Percentiles rank a stretch among this genome's conserved stretches.
These are phyloP conservation scores for Luidia sarsii DNA, from an alignment of 53 echinoderm and acorn worm species.

Conservation along the genomic window DNA sequence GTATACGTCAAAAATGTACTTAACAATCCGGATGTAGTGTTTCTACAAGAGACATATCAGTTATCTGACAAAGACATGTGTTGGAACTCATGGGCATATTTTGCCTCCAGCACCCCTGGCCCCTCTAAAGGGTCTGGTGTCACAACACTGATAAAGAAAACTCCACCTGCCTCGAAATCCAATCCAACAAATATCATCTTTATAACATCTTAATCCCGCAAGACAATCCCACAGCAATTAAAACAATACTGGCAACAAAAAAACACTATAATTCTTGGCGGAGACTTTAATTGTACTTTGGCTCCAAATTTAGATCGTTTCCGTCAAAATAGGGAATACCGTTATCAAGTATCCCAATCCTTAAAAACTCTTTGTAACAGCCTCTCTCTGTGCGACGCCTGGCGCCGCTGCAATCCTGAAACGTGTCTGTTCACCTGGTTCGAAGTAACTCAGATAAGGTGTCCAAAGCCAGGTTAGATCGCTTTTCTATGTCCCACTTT, in stretches of 20 bases:
- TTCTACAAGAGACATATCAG: not conserved
- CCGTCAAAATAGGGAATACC: not conserved
- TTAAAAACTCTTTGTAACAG: not conserved
- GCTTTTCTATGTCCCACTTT: constrained; percentile 1
- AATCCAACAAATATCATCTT: not conserved
- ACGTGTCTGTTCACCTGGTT: not conserved
- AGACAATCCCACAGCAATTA: not conserved
- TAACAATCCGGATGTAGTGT: not conserved
- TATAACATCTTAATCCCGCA: constrained; percentile 25
- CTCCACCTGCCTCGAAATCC: not conserved
- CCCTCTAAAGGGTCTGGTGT: not conserved
- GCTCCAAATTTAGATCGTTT: not conserved
- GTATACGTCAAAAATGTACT: not conserved
- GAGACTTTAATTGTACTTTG: not conserved
- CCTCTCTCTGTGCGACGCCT: not conserved
- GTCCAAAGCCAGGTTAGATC: constrained; percentile 23
- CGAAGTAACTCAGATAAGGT: not conserved
- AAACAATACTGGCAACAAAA: not conserved
- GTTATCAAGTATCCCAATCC: not conserved
- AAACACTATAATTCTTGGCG: not conserved
- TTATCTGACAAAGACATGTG: not conserved
- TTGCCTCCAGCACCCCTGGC: not conserved
- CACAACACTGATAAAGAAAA: constrained; percentile 17
- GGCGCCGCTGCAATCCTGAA: constrained; percentile 3
- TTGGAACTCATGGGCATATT: constrained; percentile 27